phyloP scores from a whole-genome alignment of 2,888 invertebrate genomes.

The Neoascia interrupta region DNA sequence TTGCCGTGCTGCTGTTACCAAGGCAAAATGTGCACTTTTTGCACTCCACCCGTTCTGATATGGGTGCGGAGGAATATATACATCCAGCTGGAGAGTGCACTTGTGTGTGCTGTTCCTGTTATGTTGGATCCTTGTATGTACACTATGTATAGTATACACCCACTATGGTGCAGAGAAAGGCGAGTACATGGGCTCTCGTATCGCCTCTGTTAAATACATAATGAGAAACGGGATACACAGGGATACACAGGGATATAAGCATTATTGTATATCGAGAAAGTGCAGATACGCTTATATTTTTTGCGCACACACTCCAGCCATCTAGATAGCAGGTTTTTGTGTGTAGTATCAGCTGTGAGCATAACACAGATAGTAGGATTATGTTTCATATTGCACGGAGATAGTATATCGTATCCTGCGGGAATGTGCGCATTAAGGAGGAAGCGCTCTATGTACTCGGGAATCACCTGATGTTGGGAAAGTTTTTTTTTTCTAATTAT shows the following conservation, averaged over 20 bases:
- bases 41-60: slow-evolving; percentile 8
- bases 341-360: slow-evolving; percentile 56
- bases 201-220: too few species aligned
- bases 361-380: slow-evolving; percentile 52
- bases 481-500: slow-evolving; percentile 2
- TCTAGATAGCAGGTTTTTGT: too few species aligned
- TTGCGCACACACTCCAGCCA: neutral
- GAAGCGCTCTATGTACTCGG: slow-evolving; percentile 22
- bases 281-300: slow-evolving; percentile 31
- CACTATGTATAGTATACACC: too few species aligned
- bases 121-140: too few species aligned
- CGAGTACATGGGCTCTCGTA: too few species aligned
- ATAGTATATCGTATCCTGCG: slow-evolving; percentile 48
- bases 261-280: slow-evolving; percentile 35
- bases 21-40: slow-evolving; percentile 62
- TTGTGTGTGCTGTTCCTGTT: too few species aligned
- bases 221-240: too few species aligned
- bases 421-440: slow-evolving; percentile 58
- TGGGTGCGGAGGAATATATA: neutral
- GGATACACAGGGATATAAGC: too few species aligned
- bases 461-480: slow-evolving; percentile 62
- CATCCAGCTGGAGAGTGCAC: slow-evolving; percentile 14
- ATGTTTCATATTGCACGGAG: slow-evolving; percentile 40
- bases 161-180: too few species aligned
- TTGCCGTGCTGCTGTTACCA: slow-evolving; percentile 61